Base-by-base conservation (phyloP, 2,888 invertebrate species). In the Caenorhabditis doughertyi region DNA sequence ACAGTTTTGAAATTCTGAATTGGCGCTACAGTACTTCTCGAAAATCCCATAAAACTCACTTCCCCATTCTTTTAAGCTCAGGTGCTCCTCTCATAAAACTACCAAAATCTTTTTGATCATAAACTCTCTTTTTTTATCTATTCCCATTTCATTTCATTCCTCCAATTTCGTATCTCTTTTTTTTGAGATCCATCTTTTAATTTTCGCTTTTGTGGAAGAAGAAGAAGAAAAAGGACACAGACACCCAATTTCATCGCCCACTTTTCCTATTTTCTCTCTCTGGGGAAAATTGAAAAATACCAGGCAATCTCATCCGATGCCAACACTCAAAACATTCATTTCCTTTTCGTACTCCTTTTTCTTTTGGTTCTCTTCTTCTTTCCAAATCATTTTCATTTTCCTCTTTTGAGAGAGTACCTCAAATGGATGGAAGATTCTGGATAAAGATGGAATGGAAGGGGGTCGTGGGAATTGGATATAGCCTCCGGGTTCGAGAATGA, bases 211-310 rank as follows among this genome's bases (percentile, higher is more conserved):
- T n/a, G n/a, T n/a, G n/a, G n/a, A n/a, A n/a, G n/a, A n/a, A n/a
- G n/a, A n/a, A n/a, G n/a, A n/a, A n/a, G n/a, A n/a, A n/a, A n/a
- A n/a, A n/a, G n/a, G n/a, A n/a, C n/a, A n/a, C n/a, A n/a, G n/a
- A n/a, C 44, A 47, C 18, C 44, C 18, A 47, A 47, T 47, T 47
- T 47, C 18, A 42, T 18, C n/a, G 44, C n/a, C 4, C 44, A 47
- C n/a, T 68, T 18, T 42, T 21, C 42, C 25, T 27, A 35, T 25
- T n/a, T 18, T 27, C 27, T 53, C 49, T 42, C 65, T 49, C 76
- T 53, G 11, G 71, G 64, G 65, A 49, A 58, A 80, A 80, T 53
- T 35, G 51, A 65, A 47, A 64, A 64, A 35, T 35, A 35, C 27
- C 55, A 35, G 39, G 29, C 13, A 73, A 67, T 68, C 73, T 62